Conservation (phyloP, 2,113 vertebrate genomes). For the Xiphophorus hellerii region DNA sequence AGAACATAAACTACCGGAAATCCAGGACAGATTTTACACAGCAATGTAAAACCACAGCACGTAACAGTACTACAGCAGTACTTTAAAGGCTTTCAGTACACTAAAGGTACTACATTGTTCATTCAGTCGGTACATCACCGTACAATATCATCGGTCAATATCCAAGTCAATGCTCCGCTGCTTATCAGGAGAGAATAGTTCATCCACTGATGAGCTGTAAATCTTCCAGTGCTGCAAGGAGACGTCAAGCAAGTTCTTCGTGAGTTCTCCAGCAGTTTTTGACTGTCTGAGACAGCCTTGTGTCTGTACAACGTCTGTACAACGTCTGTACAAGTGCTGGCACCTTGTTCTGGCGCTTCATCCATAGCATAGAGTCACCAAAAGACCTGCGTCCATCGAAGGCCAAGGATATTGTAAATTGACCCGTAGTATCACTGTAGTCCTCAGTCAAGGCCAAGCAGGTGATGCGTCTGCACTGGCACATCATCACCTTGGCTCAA, state of each 20-base stretch:
- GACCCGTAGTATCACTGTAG: constrained; percentile 58
- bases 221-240: constrained; percentile 32
- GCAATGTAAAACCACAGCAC: constrained; percentile 69
- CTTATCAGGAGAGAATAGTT: constrained; percentile 40
- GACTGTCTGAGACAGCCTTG: constrained; percentile 38
- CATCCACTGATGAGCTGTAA: constrained; percentile 42
- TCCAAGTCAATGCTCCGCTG: constrained; percentile 59
- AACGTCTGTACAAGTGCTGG: constrained; percentile 34
- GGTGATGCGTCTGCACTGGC: constrained; percentile 42
- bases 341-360: constrained; percentile 36
- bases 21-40: constrained; percentile 66
- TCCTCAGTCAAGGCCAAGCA: constrained; percentile 55
- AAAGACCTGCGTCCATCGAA: constrained; percentile 48
- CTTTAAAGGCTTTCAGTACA: constrained; percentile 72
- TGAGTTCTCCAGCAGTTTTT: constrained; percentile 33
- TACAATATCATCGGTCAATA: constrained; percentile 71
- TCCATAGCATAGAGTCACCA: constrained; percentile 48
- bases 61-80: constrained; percentile 73
- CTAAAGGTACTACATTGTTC: constrained; percentile 73
- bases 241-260: constrained; percentile 12
- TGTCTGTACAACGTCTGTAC: constrained; percentile 50
- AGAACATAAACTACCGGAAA: constrained; percentile 62
- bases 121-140: constrained; percentile 71
- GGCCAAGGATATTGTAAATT: constrained; percentile 47
- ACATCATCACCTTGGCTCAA: constrained; percentile 66